Conservation (phyloP, 2,113 vertebrate species). For the Oenanthe oenanthe region DNA sequence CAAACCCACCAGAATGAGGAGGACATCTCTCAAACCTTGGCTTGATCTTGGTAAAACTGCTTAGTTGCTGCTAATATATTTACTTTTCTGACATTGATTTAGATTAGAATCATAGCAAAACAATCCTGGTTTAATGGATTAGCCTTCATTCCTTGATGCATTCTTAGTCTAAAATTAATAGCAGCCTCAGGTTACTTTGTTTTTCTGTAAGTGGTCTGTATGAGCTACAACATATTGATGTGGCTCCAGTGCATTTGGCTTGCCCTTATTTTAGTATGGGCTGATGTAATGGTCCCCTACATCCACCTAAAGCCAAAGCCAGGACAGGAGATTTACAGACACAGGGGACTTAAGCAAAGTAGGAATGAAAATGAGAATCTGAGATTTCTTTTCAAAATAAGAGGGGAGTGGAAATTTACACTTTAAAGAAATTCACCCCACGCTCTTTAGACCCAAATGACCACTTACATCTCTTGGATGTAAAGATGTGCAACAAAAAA, state of each 20-base stretch:
- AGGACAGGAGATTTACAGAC: neutral
- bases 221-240: neutral
- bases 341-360: neutral
- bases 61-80: slow-evolving; percentile 42
- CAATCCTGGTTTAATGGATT: slow-evolving; percentile 49
- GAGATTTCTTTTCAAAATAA: neutral
- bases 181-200: slow-evolving; percentile 39
- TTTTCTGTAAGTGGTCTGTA: slow-evolving; percentile 25
- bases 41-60: slow-evolving; percentile 51
- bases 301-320: neutral
- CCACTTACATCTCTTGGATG: neutral
- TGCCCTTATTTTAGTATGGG: neutral
- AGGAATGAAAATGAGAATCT: neutral
- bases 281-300: neutral
- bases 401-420: neutral
- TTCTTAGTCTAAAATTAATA: slow-evolving; percentile 66
- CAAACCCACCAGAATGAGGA: neutral
- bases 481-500: neutral
- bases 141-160: slow-evolving; percentile 8
- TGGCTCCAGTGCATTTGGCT: neutral
- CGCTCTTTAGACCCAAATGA: neutral
- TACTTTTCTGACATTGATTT: slow-evolving; percentile 62
- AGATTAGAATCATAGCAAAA: slow-evolving; percentile 52
- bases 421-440: neutral
- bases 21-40: slow-evolving; percentile 16